Evolutionary conservation across 1,140 invertebrate genomes (phyloP).

Genomic region (Cydia strobilella): DNA sequence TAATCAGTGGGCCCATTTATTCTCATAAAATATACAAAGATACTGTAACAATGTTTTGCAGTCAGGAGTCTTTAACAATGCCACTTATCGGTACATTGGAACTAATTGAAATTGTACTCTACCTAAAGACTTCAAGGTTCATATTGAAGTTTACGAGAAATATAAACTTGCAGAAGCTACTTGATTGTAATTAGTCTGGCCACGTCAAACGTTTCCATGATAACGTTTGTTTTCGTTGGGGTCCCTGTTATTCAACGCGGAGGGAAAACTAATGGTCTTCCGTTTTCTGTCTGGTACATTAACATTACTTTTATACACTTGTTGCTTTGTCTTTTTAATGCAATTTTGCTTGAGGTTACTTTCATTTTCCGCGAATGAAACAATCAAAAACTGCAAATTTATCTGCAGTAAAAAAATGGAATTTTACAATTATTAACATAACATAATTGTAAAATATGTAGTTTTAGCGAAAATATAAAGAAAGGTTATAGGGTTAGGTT

Average conservation of each 20-base stretch:
- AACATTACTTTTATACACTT: neutral
- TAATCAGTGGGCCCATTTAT: no score
- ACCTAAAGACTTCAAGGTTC: neutral
- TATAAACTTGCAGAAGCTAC: neutral
- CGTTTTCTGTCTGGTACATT: neutral
- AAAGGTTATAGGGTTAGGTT: no score
- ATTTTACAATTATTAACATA: no score
- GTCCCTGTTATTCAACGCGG: neutral
- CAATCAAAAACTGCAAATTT: no score
- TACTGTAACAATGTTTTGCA: neutral
- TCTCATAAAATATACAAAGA: neutral
- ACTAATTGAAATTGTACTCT: neutral
- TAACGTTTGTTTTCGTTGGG: neutral
- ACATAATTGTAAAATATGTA: no score
- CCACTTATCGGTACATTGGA: neutral
- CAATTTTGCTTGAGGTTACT: no score
- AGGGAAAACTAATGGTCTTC: conserved; percentile 2
- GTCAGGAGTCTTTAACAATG: neutral
- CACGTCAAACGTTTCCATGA: neutral
- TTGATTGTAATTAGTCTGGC: neutral
- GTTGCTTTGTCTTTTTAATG: neutral
- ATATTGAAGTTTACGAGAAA: neutral
- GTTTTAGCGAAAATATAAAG: no score
- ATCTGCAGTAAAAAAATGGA: no score
- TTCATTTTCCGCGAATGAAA: no score